These are phyloP conservation scores for Hippocampus mohnikei DNA, from an alignment of 2,113 vertebrate species.

Conservation along the genomic window DNA sequence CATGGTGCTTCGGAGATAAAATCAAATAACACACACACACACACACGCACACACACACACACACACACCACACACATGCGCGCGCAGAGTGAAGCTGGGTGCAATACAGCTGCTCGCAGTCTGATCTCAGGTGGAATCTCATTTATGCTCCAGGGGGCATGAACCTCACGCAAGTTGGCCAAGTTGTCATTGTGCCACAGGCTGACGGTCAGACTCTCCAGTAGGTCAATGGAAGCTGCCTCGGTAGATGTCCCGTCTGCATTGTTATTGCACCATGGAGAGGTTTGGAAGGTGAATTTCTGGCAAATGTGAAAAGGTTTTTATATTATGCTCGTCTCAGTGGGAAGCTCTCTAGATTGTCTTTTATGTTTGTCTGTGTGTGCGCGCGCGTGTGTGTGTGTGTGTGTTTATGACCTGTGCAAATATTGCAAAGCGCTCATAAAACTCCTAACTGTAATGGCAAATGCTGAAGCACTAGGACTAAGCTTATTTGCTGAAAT, in stretches of 20 bases:
- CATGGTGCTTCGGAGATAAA: slow-evolving; percentile 39
- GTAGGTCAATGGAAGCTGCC: slow-evolving; percentile 41
- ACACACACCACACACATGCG: too few species aligned
- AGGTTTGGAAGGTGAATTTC: slow-evolving; percentile 33
- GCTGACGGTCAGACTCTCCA: slow-evolving; percentile 33
- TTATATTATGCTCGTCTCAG: slow-evolving; percentile 15
- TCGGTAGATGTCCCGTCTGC: slow-evolving; percentile 31
- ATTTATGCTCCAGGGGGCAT: slow-evolving; percentile 49
- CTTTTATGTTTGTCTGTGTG: not conserved
- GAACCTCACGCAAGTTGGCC: slow-evolving; percentile 52
- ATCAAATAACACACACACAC: slow-evolving; percentile 38
- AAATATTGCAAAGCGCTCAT: slow-evolving; percentile 42
- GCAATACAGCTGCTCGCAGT: slow-evolving; percentile 16
- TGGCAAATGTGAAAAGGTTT: slow-evolving; percentile 35
- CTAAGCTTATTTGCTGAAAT: slow-evolving; percentile 15
- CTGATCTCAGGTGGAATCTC: slow-evolving; percentile 35
- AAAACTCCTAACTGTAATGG: slow-evolving; percentile 6
- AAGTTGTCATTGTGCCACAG: slow-evolving; percentile 44
- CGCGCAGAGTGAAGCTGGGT: slow-evolving; percentile 11
- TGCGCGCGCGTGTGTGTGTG: not conserved
- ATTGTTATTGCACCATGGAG: slow-evolving; percentile 20
- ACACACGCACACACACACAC: slow-evolving; percentile 24
- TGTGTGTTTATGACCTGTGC: slow-evolving; percentile 24
- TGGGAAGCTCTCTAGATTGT: not conserved
- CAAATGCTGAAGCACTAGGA: slow-evolving; percentile 4